Conservation (phyloP, 1,140 invertebrate species). For the Dolichoris vasculosae region DNA sequence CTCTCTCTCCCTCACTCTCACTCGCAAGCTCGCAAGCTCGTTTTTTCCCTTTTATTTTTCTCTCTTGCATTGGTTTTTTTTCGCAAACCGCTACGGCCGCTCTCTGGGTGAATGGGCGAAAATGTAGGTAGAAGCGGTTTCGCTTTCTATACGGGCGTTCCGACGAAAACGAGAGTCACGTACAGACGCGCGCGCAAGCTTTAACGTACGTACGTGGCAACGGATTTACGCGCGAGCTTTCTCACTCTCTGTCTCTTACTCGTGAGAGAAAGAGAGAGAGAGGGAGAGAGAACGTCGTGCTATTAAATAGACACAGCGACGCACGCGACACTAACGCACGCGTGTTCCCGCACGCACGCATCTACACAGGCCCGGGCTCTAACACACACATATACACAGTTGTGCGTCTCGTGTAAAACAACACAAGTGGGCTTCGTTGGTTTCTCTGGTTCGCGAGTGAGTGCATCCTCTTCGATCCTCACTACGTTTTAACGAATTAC, state of each 20-base stretch:
- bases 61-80: slow-evolving; percentile 47
- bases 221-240: slow-evolving; percentile 41
- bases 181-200: slow-evolving; percentile 66
- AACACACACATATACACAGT: too few relatives aligned
- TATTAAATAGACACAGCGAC: not conserved
- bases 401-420: slow-evolving; percentile 38
- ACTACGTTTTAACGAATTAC: slow-evolving; percentile 35
- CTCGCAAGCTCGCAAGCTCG: slow-evolving; percentile 39
- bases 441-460: not conserved
- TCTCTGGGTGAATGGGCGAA: slow-evolving; percentile 72
- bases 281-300: not conserved
- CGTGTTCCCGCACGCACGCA: not conserved
- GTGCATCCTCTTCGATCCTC: not conserved
- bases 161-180: slow-evolving; percentile 74
- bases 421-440: slow-evolving; percentile 30
- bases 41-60: slow-evolving; percentile 56
- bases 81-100: slow-evolving; percentile 56
- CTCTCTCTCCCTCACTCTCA: slow-evolving; percentile 48
- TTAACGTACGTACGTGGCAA: slow-evolving; percentile 50
- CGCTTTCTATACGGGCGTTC: slow-evolving; percentile 71
- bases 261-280: not conserved
- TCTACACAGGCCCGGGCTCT: too few relatives aligned
- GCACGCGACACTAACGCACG: not conserved
- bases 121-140: slow-evolving; percentile 74
- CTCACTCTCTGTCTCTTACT: not conserved